Percentiles rank a stretch among this genome's conserved stretches.
phyloP scores from a whole-genome alignment of 2,113 vertebrate genomes.

The Halichoerus grypus region DNA sequence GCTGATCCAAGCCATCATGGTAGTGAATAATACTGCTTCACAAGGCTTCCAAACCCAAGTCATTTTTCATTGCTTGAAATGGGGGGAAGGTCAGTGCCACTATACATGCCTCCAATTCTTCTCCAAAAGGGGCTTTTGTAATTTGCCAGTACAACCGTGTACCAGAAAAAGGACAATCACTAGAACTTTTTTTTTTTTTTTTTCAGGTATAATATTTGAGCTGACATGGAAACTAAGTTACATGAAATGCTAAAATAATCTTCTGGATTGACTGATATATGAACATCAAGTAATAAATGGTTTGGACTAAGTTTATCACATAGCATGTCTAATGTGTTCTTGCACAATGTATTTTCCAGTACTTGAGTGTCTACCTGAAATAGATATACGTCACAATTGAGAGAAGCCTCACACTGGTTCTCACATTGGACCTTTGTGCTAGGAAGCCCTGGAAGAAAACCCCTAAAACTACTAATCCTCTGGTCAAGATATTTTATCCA shows the following conservation, averaged over 20 bases:
- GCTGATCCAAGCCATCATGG: neutral
- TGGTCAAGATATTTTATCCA: neutral
- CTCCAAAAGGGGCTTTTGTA: neutral
- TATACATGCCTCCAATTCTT: neutral
- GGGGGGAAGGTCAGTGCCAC: neutral
- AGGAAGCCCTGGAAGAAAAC: neutral
- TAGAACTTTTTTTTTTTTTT: neutral
- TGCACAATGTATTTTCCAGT: neutral
- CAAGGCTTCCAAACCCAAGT: neutral
- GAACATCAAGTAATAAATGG: neutral
- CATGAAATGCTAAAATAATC: neutral
- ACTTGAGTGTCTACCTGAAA: neutral
- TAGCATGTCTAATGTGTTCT: neutral
- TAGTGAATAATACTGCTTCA: neutral
- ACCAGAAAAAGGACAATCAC: neutral
- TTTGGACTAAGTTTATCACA: neutral
- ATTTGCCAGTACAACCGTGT: neutral
- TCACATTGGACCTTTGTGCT: too few species aligned
- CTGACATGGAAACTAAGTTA: neutral
- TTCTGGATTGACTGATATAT: neutral
- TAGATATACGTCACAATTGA: neutral
- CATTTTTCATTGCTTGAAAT: neutral
- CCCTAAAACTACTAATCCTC: neutral
- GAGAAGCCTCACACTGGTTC: neutral
- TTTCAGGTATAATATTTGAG: neutral